Percentiles rank a stretch among this genome's conserved stretches.
Evolutionary conservation across 2,797 vertebrate species (phyloP).

Genomic region (Octomys mimax): DNA sequence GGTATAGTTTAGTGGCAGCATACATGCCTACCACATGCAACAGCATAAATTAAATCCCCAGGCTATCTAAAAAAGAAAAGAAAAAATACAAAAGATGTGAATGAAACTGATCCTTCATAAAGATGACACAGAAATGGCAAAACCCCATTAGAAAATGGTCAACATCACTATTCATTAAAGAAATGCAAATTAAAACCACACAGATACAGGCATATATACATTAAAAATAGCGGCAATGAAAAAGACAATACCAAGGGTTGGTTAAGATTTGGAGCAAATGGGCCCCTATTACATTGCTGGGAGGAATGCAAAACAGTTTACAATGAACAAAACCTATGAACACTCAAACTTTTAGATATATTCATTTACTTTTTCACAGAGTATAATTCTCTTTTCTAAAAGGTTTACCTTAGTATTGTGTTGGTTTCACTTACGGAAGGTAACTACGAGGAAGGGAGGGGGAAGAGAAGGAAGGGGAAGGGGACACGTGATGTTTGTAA

Average conservation of each 20-base stretch:
- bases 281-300: background rate
- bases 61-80: background rate
- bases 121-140: background rate
- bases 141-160: background rate
- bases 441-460: background rate
- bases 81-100: background rate
- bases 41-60: background rate
- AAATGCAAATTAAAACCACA: background rate
- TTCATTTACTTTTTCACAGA: conserved; percentile 6
- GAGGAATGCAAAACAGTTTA: background rate
- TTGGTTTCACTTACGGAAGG: background rate
- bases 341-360: background rate
- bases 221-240: background rate
- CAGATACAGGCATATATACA: background rate
- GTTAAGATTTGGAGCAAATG: background rate
- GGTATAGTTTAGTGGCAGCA: background rate
- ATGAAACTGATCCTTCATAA: background rate
- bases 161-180: background rate
- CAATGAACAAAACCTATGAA: background rate
- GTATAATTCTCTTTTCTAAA: conserved; percentile 7
- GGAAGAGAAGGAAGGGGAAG: background rate
- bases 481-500: background rate
- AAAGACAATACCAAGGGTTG: background rate
- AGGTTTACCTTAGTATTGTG: background rate
- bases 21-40: background rate